phyloP scores from a whole-genome alignment of 2,888 invertebrate species.

The Tryphoninae sp. region DNA sequence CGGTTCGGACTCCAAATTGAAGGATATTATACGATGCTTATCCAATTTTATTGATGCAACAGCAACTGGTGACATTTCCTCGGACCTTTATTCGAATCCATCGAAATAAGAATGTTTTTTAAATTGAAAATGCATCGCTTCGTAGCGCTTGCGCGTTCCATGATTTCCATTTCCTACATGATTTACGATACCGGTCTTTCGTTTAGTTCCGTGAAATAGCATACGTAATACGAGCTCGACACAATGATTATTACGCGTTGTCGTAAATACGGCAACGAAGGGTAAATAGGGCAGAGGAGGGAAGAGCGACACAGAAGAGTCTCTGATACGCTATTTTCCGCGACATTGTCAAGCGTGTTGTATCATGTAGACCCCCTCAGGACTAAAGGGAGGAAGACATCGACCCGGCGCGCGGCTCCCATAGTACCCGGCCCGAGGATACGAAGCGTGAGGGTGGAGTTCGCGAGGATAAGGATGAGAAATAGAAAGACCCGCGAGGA shows the following conservation, averaged over 20 bases:
- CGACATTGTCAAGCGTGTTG: constrained; percentile 49
- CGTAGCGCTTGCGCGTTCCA: background rate
- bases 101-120: background rate
- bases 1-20: background rate
- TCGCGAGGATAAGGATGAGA: constrained; percentile 27
- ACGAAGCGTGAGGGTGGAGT: constrained; percentile 36
- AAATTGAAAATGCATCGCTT: background rate
- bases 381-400: constrained; percentile 32
- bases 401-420: constrained; percentile 33
- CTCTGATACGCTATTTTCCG: constrained; percentile 50
- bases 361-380: constrained; percentile 30
- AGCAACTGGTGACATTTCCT: background rate
- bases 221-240: constrained; percentile 8
- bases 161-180: background rate
- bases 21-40: too few relatives aligned
- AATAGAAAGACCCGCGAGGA: constrained; percentile 36
- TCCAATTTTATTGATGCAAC: too few relatives aligned
- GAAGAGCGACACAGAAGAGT: constrained; percentile 10
- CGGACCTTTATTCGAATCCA: background rate
- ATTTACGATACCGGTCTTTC: background rate
- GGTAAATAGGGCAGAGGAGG: background rate
- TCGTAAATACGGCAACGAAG: constrained; percentile 18
- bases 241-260: constrained; percentile 31
- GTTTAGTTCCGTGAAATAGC: constrained; percentile 1
- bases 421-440: constrained; percentile 25